Base-by-base conservation (phyloP, 2,113 vertebrate species). In the Pelecanoides urinatrix region DNA sequence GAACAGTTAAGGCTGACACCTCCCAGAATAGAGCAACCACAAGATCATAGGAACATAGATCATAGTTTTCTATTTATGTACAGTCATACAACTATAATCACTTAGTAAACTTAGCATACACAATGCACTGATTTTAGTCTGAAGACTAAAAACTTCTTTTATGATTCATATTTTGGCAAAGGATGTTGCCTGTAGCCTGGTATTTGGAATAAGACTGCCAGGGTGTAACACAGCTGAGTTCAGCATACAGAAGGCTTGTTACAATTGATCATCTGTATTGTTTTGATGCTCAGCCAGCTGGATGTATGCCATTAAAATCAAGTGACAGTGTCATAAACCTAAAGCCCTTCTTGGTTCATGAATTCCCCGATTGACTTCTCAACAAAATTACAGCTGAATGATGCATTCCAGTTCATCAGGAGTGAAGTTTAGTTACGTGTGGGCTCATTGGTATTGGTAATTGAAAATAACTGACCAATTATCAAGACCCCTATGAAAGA, bases 91-190 rank as follows among this genome's bases (percentile, higher is more conserved):
- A 18, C 32, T 73, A 1, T 38, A 65, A 56, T 15, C 4, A 1
- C 44, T 56, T 27, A 11, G 29, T 47, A 34, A 16, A 71, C 30
- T 38, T 66, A 40, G 29, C n/a, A 45, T 42, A 36, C 36, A 58
- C 10, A 71, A 61, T 5, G 21, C 30, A 34, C 18, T 79, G 20
- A 13, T 11, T 76, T 76, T 76, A 67, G 62, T 75, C 32, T 53
- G 47, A 75, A 79, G 12, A 75, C 16, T 63, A 27, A 72, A 49
- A 72, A 27, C 21, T 67, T 76, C 13, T 55, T 81, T 52, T 36
- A 53, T 63, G 30, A 70, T 88, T 90, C 18, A n/a, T 81, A 27
- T 94, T 92, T 87, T 92, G 81, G 55, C 45, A 84, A 77, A 70
- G 45, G 34, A 16, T 52, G 21, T 29, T 89, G 58, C 55, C 47